Conservation (phyloP, 2,888 invertebrate species). For the Hypercompe scribonia region DNA sequence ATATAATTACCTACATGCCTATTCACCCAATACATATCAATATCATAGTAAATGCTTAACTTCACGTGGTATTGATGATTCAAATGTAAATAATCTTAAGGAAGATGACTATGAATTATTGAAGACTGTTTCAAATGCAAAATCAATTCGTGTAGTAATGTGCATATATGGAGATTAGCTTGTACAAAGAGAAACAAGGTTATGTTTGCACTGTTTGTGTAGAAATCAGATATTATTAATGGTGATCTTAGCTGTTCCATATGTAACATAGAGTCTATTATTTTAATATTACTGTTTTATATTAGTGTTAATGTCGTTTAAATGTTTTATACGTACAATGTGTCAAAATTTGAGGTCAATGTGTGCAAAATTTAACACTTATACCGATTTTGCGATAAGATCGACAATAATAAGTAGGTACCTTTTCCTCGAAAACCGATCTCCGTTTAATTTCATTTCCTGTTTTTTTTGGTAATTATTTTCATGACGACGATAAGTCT, state of each 20-base stretch:
- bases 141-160: slow-evolving; percentile 53
- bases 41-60: slow-evolving; percentile 33
- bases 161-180: slow-evolving; percentile 29
- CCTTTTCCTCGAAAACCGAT: no score
- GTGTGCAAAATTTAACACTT: no score
- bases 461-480: no score
- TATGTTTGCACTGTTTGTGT: slow-evolving; percentile 5
- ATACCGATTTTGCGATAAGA: no score
- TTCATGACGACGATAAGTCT: no score
- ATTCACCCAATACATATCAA: slow-evolving; percentile 7
- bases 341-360: no score
- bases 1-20: not conserved
- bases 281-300: not conserved
- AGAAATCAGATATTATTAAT: slow-evolving; percentile 1
- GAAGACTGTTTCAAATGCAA: slow-evolving; percentile 55
- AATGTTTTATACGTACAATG: no score
- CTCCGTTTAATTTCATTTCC: no score
- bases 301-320: no score
- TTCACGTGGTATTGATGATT: slow-evolving; percentile 44
- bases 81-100: slow-evolving; percentile 47
- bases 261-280: not conserved
- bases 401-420: no score
- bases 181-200: slow-evolving; percentile 35
- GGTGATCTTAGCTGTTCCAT: not conserved
- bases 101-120: slow-evolving; percentile 42